A percentile compares a stretch with the other conserved stretches of the same genome.
Evolutionary conservation across 2,888 invertebrate species (phyloP).

Genomic region (Blomia tropicalis): DNA sequence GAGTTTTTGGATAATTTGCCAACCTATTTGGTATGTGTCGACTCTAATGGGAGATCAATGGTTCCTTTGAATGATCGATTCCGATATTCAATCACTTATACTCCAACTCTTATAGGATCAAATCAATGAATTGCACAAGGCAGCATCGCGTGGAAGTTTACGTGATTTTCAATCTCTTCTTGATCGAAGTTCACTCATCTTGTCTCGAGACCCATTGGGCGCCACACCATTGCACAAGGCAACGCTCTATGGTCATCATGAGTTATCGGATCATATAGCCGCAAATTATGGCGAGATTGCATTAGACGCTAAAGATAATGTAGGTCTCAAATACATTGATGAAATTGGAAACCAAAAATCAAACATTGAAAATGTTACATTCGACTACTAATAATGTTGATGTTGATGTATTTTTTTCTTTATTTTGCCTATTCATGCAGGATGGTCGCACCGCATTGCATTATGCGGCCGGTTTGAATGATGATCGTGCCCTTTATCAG

Average conservation of each 20-base stretch:
- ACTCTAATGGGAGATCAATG: not conserved
- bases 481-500: slow-evolving; percentile 46
- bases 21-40: slow-evolving; percentile 46
- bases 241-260: slow-evolving; percentile 35
- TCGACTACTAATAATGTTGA: too few species aligned
- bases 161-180: slow-evolving; percentile 37
- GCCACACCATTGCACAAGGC: slow-evolving; percentile 34
- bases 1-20: slow-evolving; percentile 77
- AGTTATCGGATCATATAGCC: slow-evolving; percentile 36
- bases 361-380: not conserved
- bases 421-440: slow-evolving; percentile 36
- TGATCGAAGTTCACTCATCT: slow-evolving; percentile 40
- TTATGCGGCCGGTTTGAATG: slow-evolving; percentile 41
- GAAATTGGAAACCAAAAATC: not conserved
- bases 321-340: slow-evolving; percentile 19
- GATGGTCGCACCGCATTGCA: slow-evolving; percentile 52
- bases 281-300: slow-evolving; percentile 35
- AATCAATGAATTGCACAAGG: slow-evolving; percentile 36
- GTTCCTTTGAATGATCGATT: not conserved
- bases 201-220: slow-evolving; percentile 35
- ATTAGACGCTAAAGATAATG: slow-evolving; percentile 36
- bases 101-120: slow-evolving; percentile 32
- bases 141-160: slow-evolving; percentile 38
- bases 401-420: too few species aligned
- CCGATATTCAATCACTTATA: not conserved